These are phyloP conservation scores for Andrena bicolor DNA, from an alignment of 2,888 invertebrate species.

Conservation along the genomic window DNA sequence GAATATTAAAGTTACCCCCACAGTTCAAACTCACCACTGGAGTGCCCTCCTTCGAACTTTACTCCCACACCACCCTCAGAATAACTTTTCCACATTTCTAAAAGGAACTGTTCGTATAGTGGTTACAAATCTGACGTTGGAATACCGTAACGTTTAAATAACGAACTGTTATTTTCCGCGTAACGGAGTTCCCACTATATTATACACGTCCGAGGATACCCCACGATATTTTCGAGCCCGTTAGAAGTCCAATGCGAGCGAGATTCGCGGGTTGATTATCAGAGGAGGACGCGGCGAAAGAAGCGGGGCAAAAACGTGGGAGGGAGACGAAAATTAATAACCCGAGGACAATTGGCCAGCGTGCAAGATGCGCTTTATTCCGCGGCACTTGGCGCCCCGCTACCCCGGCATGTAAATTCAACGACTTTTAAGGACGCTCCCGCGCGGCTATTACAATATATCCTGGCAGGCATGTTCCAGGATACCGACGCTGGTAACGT, in stretches of 20 bases:
- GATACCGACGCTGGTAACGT: slow-evolving; percentile 33
- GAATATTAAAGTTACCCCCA: too few relatives aligned
- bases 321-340: slow-evolving; percentile 70
- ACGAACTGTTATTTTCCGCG: too few relatives aligned
- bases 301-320: neutral
- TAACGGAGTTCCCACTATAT: too few relatives aligned
- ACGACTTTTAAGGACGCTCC: slow-evolving; percentile 57
- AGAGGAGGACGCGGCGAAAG: neutral
- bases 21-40: too few relatives aligned
- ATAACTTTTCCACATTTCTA: too few relatives aligned
- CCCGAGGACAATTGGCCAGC: slow-evolving; percentile 68
- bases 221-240: neutral
- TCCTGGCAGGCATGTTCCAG: slow-evolving; percentile 33
- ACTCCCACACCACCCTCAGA: too few relatives aligned
- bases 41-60: too few relatives aligned
- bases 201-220: too few relatives aligned
- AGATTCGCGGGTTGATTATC: slow-evolving; percentile 4
- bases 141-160: too few relatives aligned
- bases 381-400: slow-evolving; percentile 47
- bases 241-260: neutral
- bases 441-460: slow-evolving; percentile 65
- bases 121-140: too few relatives aligned
- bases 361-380: slow-evolving; percentile 54
- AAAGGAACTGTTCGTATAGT: too few relatives aligned
- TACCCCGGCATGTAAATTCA: slow-evolving; percentile 64